Conservation (phyloP, 2,888 invertebrate genomes). For the Sthenelais limicola region DNA sequence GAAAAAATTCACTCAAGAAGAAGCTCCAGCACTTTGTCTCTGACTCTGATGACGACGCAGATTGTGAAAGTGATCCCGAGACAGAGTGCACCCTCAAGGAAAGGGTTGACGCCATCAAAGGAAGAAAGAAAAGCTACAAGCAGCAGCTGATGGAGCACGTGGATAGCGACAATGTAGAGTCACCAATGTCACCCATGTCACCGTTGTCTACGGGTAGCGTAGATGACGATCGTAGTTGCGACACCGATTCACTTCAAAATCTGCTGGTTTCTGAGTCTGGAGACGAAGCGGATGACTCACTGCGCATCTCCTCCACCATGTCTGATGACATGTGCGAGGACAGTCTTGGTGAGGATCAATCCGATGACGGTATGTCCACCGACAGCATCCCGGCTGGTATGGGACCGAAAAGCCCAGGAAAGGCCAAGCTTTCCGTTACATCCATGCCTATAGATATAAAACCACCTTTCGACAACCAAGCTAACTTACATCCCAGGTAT, state of each 20-base stretch:
- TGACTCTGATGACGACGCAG: constrained; percentile 17
- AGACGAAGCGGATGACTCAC: constrained; percentile 17
- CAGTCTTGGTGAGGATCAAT: constrained; percentile 25
- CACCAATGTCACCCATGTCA: constrained; percentile 25
- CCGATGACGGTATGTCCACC: constrained; percentile 18
- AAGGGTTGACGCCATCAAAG: constrained; percentile 19
- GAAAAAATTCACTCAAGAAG: constrained; percentile 18
- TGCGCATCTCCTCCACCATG: constrained; percentile 2
- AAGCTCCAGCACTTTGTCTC: neutral
- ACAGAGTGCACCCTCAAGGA: constrained; percentile 23
- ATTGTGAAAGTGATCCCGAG: constrained; percentile 33
- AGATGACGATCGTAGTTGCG: constrained; percentile 26
- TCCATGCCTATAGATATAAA: neutral
- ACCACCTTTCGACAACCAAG: constrained; percentile 24
- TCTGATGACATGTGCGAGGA: constrained; percentile 31
- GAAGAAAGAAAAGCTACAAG: constrained; percentile 9
- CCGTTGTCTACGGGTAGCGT: constrained; percentile 6
- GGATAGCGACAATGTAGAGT: constrained; percentile 22
- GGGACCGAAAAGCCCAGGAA: too few species aligned
- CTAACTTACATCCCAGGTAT: too few species aligned
- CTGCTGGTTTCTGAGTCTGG: constrained; percentile 22
- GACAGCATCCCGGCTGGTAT: constrained; percentile 29
- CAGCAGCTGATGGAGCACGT: constrained; percentile 11
- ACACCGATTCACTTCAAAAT: constrained; percentile 27
- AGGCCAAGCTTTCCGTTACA: neutral